Evolutionary conservation across 2,797 vertebrate species (phyloP).

Genomic region (Gastrophryne carolinensis): DNA sequence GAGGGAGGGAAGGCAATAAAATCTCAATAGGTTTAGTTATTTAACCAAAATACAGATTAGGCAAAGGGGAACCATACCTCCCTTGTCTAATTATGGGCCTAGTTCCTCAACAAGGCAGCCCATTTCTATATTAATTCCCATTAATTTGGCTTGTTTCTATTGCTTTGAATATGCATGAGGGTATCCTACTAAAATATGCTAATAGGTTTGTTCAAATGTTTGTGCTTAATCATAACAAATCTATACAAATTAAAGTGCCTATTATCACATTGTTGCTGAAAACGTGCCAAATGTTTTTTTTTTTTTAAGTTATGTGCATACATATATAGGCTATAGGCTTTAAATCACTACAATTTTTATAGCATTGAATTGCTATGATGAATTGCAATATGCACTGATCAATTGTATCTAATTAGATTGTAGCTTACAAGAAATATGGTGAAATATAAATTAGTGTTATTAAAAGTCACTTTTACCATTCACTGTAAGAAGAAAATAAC

Average conservation of each 20-base stretch:
- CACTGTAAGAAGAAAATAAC: too few species aligned
- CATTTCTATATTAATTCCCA: slow-evolving; percentile 1
- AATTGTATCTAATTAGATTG: too few species aligned
- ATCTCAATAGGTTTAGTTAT: slow-evolving; percentile 42
- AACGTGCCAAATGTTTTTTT: not conserved
- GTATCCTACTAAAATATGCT: not conserved
- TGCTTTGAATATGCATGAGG: slow-evolving; percentile 37
- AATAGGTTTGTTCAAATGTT: slow-evolving; percentile 31
- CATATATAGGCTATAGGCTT: not conserved
- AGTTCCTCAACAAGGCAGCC: not conserved
- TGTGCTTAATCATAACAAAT: slow-evolving; percentile 17
- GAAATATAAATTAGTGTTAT: too few species aligned
- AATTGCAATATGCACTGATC: too few species aligned
- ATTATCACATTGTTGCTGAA: too few species aligned
- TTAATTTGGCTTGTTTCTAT: not conserved
- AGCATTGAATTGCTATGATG: too few species aligned
- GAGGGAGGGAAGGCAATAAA: not conserved
- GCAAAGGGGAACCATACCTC: slow-evolving; percentile 20
- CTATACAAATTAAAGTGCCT: slow-evolving; percentile 9
- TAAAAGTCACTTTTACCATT: too few species aligned
- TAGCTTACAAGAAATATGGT: too few species aligned
- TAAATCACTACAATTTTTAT: too few species aligned
- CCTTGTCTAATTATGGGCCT: not conserved
- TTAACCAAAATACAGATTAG: slow-evolving; percentile 24
- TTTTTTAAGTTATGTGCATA: not conserved